Evolutionary conservation across 2,797 vertebrate genomes (phyloP), one percentile per base, ranked within the genome.

Genomic region (Gymnocypris eckloni): DNA sequence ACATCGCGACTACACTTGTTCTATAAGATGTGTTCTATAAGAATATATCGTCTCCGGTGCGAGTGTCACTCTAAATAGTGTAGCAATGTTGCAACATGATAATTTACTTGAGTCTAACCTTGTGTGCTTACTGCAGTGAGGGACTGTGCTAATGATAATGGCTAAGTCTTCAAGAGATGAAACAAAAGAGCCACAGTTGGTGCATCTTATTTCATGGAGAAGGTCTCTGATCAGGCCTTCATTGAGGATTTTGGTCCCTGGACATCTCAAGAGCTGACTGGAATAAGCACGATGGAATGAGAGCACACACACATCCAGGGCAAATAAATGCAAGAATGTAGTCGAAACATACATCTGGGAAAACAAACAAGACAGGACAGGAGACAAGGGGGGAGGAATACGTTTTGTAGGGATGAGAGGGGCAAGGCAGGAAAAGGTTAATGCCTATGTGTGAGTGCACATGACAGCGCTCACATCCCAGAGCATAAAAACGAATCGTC

Each of bases 361-460:
- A 77, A 87, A 83, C 81, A 76, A 54, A 83, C 50, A 83, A 66
- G 50, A 87, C 69, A 59, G 80, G 70, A 45, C 69, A 59, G 80
- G 70, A 45, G 78, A 41, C n/a, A 61, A 45, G 75, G 52, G 54
- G 64, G 83, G 64, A 64, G 73, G 79, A 75, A 66, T 81, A 73
- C 52, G 71, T 76, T 86, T 86, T 86, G 56, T 33, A 82, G 37
- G 33, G 52, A 77, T 59, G 81, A 61, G 41, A 61, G 52, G 20
- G 52, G 54, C n/a, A 69, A 59, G 87, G 69, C 87, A 87, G 87
- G 89, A 89, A 93, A 92, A 94, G 92, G 93, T 94, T 93, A 93
- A 94, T 90, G 87, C 84, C 91, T 91, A 92, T 86, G 86, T 90
- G 88, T 83, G 87, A 86, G 88, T 83, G 25, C 75, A 88, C 90